Evolutionary conservation across 2,797 vertebrate species (phyloP).

Genomic region (Fundulus diaphanus): DNA sequence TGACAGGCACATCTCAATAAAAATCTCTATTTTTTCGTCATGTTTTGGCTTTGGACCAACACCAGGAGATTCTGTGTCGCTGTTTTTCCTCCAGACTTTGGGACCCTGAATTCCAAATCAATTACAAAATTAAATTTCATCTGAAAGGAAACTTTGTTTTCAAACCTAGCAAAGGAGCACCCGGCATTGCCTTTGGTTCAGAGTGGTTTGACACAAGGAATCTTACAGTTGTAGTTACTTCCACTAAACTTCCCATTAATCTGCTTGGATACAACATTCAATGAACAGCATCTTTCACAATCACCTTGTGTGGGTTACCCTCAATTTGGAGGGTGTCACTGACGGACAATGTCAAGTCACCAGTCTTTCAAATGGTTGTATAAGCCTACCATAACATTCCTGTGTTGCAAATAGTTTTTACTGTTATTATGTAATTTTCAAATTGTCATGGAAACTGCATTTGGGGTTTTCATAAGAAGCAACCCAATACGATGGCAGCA

Average conservation of each 20-base stretch:
- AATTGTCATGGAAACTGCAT: neutral
- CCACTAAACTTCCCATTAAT: neutral
- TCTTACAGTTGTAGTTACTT: neutral
- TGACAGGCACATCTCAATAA: neutral
- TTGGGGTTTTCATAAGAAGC: neutral
- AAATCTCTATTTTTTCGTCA: neutral
- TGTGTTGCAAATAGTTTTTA: neutral
- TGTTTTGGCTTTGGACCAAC: neutral
- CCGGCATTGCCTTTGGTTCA: neutral
- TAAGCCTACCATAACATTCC: neutral
- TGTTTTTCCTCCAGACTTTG: neutral
- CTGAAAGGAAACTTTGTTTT: neutral
- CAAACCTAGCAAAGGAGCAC: neutral
- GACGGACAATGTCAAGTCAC: neutral
- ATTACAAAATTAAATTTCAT: neutral
- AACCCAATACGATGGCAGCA: neutral
- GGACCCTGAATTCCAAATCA: neutral
- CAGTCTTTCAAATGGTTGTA: neutral
- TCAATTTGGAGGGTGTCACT: neutral
- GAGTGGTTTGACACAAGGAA: neutral
- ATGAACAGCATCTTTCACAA: neutral
- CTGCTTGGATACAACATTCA: neutral
- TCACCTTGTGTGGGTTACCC: neutral
- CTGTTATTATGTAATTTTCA: neutral
- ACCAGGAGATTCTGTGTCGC: neutral